phyloP scores from a whole-genome alignment of 2,113 vertebrate genomes.

The Cottus gobio region DNA sequence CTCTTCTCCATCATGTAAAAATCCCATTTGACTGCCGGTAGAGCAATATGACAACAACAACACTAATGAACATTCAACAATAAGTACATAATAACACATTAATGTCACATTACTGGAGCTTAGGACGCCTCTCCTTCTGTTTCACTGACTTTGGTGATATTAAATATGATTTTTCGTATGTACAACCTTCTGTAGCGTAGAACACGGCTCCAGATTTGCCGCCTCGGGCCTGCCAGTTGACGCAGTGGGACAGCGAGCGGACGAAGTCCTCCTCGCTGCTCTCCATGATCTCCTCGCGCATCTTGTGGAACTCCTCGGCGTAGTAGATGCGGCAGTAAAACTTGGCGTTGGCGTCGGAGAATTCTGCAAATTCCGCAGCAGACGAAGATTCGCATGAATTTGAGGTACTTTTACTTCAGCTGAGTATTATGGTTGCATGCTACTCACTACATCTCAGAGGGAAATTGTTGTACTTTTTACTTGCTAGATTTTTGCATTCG shows the following conservation, averaged over 20 bases:
- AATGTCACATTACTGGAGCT: neutral
- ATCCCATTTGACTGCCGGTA: neutral
- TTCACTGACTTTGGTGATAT: too few species aligned
- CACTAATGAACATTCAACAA: too few species aligned
- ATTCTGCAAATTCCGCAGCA: conserved; percentile 83
- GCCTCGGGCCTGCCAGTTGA: conserved; percentile 97
- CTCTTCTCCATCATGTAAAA: neutral
- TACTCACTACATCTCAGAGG: too few species aligned
- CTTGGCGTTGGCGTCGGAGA: conserved; percentile 95
- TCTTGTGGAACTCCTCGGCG: conserved; percentile 95
- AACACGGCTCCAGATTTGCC: conserved; percentile 98
- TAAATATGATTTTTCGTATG: too few species aligned
- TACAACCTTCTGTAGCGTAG: conserved; percentile 93
- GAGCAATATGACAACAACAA: neutral
- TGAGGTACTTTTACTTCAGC: too few species aligned
- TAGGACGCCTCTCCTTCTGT: neutral
- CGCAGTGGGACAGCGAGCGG: conserved; percentile 94
- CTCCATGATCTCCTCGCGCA: conserved; percentile 95
- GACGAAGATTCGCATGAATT: neutral
- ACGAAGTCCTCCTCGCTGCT: conserved; percentile 95
- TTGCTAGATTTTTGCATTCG: too few species aligned
- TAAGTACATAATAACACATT: neutral
- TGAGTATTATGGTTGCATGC: too few species aligned
- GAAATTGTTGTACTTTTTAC: too few species aligned
- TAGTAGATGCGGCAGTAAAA: conserved; percentile 99